phyloP scores from a whole-genome alignment of 2,113 vertebrate species.

The Empidonax traillii region DNA sequence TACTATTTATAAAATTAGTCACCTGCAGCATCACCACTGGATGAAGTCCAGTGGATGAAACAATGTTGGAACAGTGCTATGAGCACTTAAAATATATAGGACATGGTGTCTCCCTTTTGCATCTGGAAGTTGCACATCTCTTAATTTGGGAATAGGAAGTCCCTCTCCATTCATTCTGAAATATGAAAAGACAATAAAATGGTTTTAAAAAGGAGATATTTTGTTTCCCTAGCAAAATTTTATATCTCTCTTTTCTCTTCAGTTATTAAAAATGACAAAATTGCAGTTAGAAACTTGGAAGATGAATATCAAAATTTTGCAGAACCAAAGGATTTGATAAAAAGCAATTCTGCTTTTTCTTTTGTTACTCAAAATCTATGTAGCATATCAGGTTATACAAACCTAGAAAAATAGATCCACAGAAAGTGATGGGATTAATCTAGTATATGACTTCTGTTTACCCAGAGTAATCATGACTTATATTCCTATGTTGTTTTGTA shows the following conservation, averaged over 20 bases:
- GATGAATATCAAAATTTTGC: neutral
- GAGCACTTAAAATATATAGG: neutral
- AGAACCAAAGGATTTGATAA: neutral
- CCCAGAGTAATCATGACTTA: neutral
- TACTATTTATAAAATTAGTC: constrained; percentile 38
- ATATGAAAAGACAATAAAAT: neutral
- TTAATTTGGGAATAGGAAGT: neutral
- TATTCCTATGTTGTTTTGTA: neutral
- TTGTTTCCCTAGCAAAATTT: neutral
- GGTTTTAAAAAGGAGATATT: neutral
- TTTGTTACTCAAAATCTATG: neutral
- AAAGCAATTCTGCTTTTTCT: neutral
- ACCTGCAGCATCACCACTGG: constrained; percentile 10
- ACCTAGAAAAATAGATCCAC: neutral
- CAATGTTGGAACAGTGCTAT: neutral
- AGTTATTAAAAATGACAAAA: neutral
- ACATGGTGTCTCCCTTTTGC: neutral
- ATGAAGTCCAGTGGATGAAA: constrained; percentile 12
- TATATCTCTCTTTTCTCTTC: neutral
- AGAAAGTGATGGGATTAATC: neutral
- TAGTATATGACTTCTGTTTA: neutral
- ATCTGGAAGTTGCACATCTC: neutral
- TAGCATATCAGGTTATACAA: neutral
- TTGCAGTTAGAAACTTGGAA: neutral
- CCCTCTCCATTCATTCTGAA: neutral